Conservation (phyloP, 2,797 vertebrate species). For the Vespertilio murinus region DNA sequence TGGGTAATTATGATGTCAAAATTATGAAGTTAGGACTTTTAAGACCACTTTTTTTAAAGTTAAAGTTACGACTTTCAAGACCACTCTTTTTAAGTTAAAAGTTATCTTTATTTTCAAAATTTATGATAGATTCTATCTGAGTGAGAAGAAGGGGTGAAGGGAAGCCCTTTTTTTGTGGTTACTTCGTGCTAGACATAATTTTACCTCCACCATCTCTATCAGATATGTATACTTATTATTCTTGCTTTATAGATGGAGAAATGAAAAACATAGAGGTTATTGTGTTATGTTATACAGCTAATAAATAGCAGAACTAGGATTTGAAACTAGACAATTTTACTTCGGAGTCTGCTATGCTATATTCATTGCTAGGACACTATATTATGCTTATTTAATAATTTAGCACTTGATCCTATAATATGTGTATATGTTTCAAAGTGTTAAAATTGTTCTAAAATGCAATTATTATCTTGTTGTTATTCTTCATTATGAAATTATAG, state of each 20-base stretch:
- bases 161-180: background rate
- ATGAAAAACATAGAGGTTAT: background rate
- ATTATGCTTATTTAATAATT: slow-evolving; percentile 20
- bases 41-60: slow-evolving; percentile 55
- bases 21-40: slow-evolving; percentile 56
- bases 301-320: background rate
- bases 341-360: background rate
- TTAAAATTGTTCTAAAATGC: slow-evolving; percentile 25
- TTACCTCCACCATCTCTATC: background rate
- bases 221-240: background rate
- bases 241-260: slow-evolving; percentile 28
- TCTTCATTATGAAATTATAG: background rate
- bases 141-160: background rate
- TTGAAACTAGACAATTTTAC: slow-evolving; percentile 55
- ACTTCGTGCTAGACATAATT: background rate
- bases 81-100: slow-evolving; percentile 55
- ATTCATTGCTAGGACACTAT: background rate
- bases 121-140: slow-evolving; percentile 20
- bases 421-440: background rate
- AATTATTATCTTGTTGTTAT: background rate
- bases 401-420: background rate
- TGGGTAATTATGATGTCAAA: slow-evolving; percentile 74
- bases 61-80: slow-evolving; percentile 60
- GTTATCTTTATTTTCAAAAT: slow-evolving; percentile 65
- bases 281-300: background rate